Percentiles rank a stretch among this genome's conserved stretches.
Conservation (phyloP, 2,888 invertebrate species). For the Cephus spinipes region DNA sequence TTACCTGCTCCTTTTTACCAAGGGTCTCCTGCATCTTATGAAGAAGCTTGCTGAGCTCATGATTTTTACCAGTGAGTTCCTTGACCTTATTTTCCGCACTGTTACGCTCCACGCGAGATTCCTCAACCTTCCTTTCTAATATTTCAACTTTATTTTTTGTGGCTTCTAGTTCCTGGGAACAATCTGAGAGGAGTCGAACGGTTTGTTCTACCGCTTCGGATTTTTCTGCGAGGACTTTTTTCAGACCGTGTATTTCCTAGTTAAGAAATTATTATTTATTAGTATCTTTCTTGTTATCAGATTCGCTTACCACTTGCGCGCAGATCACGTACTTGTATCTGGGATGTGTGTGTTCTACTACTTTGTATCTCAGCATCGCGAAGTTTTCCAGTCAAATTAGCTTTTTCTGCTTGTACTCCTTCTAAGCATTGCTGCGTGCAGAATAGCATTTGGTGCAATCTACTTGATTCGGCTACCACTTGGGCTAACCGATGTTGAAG, state of each 20-base stretch:
- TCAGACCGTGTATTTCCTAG: conserved; percentile 53
- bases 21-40: conserved; percentile 46
- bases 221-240: conserved; percentile 54
- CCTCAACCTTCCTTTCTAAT: conserved; percentile 39
- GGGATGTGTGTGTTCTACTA: conserved; percentile 41
- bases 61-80: conserved; percentile 36
- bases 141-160: conserved; percentile 37
- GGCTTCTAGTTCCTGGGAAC: conserved; percentile 42
- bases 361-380: conserved; percentile 47
- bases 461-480: conserved; percentile 67
- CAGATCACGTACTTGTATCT: conserved; percentile 41
- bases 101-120: conserved; percentile 36
- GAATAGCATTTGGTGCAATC: conserved; percentile 68
- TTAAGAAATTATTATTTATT: neutral
- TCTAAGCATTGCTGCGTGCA: conserved; percentile 69
- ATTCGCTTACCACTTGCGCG: neutral
- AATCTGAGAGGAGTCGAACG: conserved; percentile 29
- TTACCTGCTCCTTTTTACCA: conserved; percentile 51
- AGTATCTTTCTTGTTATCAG: neutral
- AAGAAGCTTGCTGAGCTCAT: conserved; percentile 37
- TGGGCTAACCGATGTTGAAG: conserved; percentile 69
- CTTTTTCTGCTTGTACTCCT: conserved; percentile 60
- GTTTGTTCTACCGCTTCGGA: conserved; percentile 39
- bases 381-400: conserved; percentile 45
- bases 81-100: conserved; percentile 29